These are phyloP conservation scores for Zoanthus solanderi DNA, from an alignment of 92 coral and sea anemone genomes.

Conservation along the genomic window DNA sequence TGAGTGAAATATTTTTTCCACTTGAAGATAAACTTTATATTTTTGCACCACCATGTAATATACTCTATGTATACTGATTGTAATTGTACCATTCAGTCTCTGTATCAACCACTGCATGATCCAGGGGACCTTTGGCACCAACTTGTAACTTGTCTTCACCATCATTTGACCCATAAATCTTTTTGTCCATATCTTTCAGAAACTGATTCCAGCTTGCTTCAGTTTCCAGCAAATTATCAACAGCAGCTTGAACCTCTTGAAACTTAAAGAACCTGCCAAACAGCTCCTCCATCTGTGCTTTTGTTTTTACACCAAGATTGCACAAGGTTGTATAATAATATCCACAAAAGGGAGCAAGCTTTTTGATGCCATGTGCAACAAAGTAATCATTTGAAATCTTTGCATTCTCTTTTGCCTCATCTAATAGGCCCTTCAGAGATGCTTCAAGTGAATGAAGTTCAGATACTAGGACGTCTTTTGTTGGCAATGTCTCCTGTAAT, in stretches of 20 bases:
- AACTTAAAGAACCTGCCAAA: conserved; percentile 58
- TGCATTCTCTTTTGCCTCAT: conserved; percentile 70
- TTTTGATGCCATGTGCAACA: conserved; percentile 73
- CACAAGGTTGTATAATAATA: conserved; percentile 68
- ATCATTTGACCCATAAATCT: conserved; percentile 42
- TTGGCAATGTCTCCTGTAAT: neutral
- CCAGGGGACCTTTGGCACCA: conserved; percentile 76
- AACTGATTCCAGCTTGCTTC: conserved; percentile 86
- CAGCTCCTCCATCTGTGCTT: conserved; percentile 71
- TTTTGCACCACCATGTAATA: too few species aligned
- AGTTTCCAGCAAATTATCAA: conserved; percentile 71
- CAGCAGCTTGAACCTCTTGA: conserved; percentile 68
- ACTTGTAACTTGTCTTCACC: conserved; percentile 36
- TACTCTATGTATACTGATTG: neutral
- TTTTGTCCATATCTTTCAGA: conserved; percentile 73
- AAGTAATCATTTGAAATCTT: conserved; percentile 68
- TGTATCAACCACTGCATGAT: conserved; percentile 70
- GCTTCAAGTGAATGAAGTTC: conserved; percentile 52
- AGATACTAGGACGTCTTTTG: conserved; percentile 34
- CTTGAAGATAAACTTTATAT: too few species aligned
- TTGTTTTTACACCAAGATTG: conserved; percentile 66
- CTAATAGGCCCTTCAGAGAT: conserved; percentile 53
- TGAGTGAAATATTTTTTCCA: too few species aligned
- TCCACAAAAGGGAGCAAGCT: conserved; percentile 74
- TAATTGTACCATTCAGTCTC: conserved; percentile 67